Conservation (phyloP, 2,888 invertebrate genomes). For the Agrochola lychnidis region DNA sequence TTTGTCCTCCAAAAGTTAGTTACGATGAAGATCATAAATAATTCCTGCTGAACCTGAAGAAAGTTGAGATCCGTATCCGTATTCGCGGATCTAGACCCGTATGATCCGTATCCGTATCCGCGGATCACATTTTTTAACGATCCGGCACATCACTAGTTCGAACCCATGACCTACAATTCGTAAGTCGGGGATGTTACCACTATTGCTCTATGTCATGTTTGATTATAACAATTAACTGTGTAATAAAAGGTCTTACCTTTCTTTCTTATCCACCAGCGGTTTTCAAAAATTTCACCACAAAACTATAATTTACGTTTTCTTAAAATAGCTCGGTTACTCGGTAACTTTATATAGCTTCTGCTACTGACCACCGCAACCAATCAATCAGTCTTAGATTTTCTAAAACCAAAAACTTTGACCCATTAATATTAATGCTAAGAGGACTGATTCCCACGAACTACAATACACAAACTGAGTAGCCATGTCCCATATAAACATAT, state of each 20-base stretch:
- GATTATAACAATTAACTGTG: background rate
- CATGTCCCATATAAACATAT: background rate
- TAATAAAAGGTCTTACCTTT: conserved; percentile 1
- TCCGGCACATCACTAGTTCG: too few species aligned
- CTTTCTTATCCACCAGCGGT: background rate
- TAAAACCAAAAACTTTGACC: background rate
- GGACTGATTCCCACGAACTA: background rate
- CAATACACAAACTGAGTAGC: background rate
- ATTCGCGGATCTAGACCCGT: too few species aligned
- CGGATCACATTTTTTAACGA: too few species aligned
- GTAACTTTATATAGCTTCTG: too few species aligned
- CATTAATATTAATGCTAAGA: background rate
- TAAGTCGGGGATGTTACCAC: too few species aligned
- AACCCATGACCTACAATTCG: too few species aligned
- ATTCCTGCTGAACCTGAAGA: too few species aligned
- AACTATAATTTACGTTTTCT: background rate
- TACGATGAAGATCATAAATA: too few species aligned
- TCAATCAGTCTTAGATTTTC: background rate
- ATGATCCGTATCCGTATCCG: too few species aligned
- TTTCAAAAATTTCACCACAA: background rate
- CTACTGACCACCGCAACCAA: background rate
- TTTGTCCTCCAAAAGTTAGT: too few species aligned
- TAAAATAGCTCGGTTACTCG: background rate
- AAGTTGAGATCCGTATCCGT: too few species aligned
- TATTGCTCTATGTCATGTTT: too few species aligned